Evolutionary conservation across 2,113 vertebrate genomes (phyloP), one percentile per base, ranked within the genome.

Genomic region (Origma solitaria): DNA sequence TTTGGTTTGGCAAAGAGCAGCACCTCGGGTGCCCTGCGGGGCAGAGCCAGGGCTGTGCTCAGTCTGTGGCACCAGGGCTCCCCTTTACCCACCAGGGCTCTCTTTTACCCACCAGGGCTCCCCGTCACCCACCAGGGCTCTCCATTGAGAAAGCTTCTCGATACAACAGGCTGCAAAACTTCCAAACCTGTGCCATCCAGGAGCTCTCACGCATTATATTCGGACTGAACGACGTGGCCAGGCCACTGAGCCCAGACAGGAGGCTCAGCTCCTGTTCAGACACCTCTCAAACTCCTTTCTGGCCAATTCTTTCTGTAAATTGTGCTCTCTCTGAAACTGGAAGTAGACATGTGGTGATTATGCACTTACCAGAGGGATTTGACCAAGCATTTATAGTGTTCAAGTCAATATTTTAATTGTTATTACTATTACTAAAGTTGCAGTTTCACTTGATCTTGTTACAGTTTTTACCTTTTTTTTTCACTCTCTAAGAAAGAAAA

Each of bases 401-500:
- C 37, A 54, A 73, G 35, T 81, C 71, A 65, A 28, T 64, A 70
- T 65, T 80, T 90, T 91, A 76, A 47, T 58, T 82, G 45, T 79
- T 81, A 49, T 60, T 62, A 7, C 60, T 42, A 3, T 58, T 83
- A 70, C 45, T 90, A 90, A 81, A 88, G 77, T 62, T 66, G n/a
- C 28, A 61, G 9, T 38, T 85, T 89, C 1, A 1, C 76, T 73
- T 85, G 82, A 79, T 82, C 49, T 6, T 49, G 82, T 69, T 73
- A 88, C 76, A 92, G 57, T 70, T 90, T 82, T 94, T 53, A 70
- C 40, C 38, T 73, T 76, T 56, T 37, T n/a, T 21, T 45, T 57
- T 14, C 25, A 45, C 64, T 90, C 88, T 80, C 86, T 64, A 54
- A 87, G 92, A 93, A 94, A 89, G 93, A 91, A 96, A 95, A 94